Conservation (phyloP, 2,888 invertebrate species). For the Volucella bombylans region DNA sequence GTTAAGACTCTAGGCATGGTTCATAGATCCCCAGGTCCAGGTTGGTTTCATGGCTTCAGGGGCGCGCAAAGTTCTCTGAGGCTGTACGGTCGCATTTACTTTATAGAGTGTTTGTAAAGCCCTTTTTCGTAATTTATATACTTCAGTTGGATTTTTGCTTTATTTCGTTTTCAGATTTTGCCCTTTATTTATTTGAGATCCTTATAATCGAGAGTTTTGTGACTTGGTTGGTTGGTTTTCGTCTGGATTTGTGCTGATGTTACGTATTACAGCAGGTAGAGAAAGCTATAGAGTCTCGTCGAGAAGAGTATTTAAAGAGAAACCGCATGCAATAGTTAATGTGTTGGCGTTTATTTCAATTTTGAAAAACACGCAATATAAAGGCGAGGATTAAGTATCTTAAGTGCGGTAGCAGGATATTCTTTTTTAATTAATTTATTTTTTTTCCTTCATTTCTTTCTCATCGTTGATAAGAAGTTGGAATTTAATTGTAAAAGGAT, state of each 20-base stretch:
- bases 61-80: conserved; percentile 38
- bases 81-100: conserved; percentile 65
- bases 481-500: background rate
- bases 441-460: background rate
- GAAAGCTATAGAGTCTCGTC: conserved; percentile 1
- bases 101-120: conserved; percentile 75
- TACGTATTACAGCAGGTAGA: conserved; percentile 58
- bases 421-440: conserved; percentile 53
- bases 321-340: conserved; percentile 42
- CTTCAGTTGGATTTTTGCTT: conserved; percentile 67
- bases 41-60: conserved; percentile 32
- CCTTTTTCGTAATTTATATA: conserved; percentile 75
- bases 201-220: conserved; percentile 63
- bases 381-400: conserved; percentile 46
- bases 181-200: conserved; percentile 66
- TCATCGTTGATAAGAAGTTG: background rate
- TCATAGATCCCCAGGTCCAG: conserved; percentile 40
- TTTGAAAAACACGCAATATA: conserved; percentile 62
- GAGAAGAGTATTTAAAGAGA: background rate
- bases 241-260: conserved; percentile 11
- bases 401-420: conserved; percentile 54
- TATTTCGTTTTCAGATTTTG: conserved; percentile 62
- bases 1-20: conserved; percentile 8
- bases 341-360: conserved; percentile 70
- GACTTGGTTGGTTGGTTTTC: conserved; percentile 11